These are phyloP conservation scores for Ectropis crepuscularia DNA, from an alignment of 2,888 invertebrate species.

Conservation along the genomic window DNA sequence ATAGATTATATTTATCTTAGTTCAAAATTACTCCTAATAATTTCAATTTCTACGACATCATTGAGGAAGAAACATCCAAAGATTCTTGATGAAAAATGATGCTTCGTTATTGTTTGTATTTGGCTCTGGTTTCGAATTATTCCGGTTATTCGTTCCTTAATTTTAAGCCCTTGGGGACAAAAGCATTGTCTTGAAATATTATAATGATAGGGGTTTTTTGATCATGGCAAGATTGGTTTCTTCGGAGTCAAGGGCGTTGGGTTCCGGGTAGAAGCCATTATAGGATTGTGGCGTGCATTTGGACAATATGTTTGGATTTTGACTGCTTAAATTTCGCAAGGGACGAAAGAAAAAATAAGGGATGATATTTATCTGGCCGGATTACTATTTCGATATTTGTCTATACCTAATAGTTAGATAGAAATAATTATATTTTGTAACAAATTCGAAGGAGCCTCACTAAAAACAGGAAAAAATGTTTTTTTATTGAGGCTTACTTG, in stretches of 20 bases:
- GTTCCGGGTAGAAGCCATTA: constrained; percentile 35
- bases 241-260: constrained; percentile 31
- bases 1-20: too few relatives aligned
- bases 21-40: too few relatives aligned
- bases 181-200: constrained; percentile 57
- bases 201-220: constrained; percentile 53
- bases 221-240: constrained; percentile 50
- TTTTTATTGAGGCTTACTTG: too few relatives aligned
- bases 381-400: neutral
- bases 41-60: too few relatives aligned
- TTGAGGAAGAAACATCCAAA: too few relatives aligned
- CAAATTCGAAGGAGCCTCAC: too few relatives aligned
- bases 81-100: too few relatives aligned
- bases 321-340: constrained; percentile 14
- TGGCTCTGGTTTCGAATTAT: neutral
- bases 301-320: constrained; percentile 15
- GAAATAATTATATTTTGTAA: too few relatives aligned
- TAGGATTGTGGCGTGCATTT: constrained; percentile 28
- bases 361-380: neutral
- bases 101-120: too few relatives aligned
- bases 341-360: constrained; percentile 1
- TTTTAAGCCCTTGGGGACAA: constrained; percentile 42
- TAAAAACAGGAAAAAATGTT: too few relatives aligned
- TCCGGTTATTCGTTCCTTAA: constrained; percentile 38
- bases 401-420: too few relatives aligned